phyloP scores from a whole-genome alignment of 2,888 invertebrate species.

The Dendrolimus houi region DNA sequence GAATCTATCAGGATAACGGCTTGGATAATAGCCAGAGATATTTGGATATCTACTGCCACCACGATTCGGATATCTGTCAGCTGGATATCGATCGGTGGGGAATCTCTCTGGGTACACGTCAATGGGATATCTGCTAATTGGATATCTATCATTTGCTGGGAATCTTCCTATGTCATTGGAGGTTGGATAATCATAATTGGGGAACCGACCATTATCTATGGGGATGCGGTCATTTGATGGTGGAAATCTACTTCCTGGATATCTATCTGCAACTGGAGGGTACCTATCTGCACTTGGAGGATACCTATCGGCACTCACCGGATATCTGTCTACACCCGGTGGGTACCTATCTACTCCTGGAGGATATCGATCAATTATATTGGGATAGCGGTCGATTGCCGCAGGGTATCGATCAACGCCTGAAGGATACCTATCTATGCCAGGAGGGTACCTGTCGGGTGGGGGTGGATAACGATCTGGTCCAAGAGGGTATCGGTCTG shows the following conservation, averaged over 20 bases:
- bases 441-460: constrained; percentile 62
- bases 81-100: constrained; percentile 45
- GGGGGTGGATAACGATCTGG: constrained; percentile 59
- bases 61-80: constrained; percentile 49
- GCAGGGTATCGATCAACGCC: constrained; percentile 72
- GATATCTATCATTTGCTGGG: constrained; percentile 52
- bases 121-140: constrained; percentile 54
- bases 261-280: constrained; percentile 47
- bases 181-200: constrained; percentile 35
- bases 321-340: constrained; percentile 43
- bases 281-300: constrained; percentile 42
- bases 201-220: constrained; percentile 31
- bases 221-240: constrained; percentile 51
- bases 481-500: constrained; percentile 43
- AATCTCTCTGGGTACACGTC: constrained; percentile 52
- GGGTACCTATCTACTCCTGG: constrained; percentile 56
- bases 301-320: constrained; percentile 13
- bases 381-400: constrained; percentile 70
- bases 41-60: constrained; percentile 46
- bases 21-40: constrained; percentile 39
- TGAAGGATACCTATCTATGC: constrained; percentile 60
- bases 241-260: constrained; percentile 34
- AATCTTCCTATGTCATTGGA: constrained; percentile 37
- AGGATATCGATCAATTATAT: constrained; percentile 50
- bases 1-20: constrained; percentile 68